Conservation (phyloP, 2,113 vertebrate species). For the Proterorhinus semilunaris region DNA sequence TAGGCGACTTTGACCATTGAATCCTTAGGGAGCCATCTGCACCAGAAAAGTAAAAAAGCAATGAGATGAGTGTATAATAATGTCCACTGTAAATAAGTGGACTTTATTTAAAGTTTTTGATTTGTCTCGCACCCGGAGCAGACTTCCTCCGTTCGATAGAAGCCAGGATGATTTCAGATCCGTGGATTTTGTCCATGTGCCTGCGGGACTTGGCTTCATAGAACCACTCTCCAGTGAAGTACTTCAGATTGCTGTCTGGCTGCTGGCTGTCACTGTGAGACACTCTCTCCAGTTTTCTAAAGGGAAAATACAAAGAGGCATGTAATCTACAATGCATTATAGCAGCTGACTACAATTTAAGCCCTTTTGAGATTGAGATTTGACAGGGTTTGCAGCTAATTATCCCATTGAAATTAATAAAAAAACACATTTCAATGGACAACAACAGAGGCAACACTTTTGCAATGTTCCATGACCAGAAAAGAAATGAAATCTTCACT, state of each 20-base stretch:
- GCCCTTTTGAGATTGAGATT: not conserved
- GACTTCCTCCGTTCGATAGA: constrained; percentile 84
- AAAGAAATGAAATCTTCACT: not conserved
- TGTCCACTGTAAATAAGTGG: not conserved
- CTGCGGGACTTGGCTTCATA: constrained; percentile 91
- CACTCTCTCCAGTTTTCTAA: constrained; percentile 83
- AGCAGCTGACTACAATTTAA: not conserved
- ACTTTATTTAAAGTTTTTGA: not conserved
- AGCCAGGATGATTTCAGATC: constrained; percentile 90
- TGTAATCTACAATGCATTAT: not conserved
- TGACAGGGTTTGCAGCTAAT: not conserved
- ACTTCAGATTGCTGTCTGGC: constrained; percentile 80
- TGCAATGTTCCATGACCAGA: not conserved
- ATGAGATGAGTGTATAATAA: too few species aligned
- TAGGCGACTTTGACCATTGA: constrained; percentile 72
- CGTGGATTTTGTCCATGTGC: constrained; percentile 90
- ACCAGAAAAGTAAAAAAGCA: constrained; percentile 49
- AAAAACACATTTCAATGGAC: not conserved
- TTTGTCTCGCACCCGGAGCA: constrained; percentile 67
- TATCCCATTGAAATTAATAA: not conserved
- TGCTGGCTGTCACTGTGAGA: constrained; percentile 49
- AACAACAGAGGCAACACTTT: not conserved
- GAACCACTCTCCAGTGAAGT: constrained; percentile 95
- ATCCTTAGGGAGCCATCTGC: constrained; percentile 76
- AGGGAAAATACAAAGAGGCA: constrained; percentile 17